Evolutionary conservation across 2,797 vertebrate species (phyloP), one percentile per base, ranked within the genome.

Genomic region (Sebastes iracundus): DNA sequence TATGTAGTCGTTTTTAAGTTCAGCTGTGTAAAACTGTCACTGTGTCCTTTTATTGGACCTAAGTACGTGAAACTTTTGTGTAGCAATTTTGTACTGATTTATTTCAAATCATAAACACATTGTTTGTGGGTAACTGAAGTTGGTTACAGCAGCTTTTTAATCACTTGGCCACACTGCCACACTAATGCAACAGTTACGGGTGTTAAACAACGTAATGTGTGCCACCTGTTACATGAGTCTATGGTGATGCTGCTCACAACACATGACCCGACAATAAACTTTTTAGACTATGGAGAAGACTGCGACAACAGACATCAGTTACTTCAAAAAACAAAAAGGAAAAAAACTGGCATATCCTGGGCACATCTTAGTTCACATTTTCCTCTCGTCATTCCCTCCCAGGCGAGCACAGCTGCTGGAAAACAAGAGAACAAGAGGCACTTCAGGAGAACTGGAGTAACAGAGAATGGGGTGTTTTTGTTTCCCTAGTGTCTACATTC

Each of bases 341-440:
- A 84, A 80, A 80, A 82, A 73, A 56, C 81, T 92, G 88, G 90
- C 89, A 90, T 75, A 83, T 91, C 75, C 80, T 78, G 79, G 87
- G 81, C 71, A 87, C 80, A 76, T 87, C 73, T 93, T 91, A 80
- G 78, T 86, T 93, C 90, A 94, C 75, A 90, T 90, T 95, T 94
- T 92, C 90, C 94, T 84, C 82, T 89, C 86, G 82, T 92, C 91
- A 93, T 90, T 89, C 80, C 71, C 87, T 90, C 88, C 77, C 83
- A 77, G 85, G 62, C 75, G 18, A 85, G 62, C 77, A 35, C 87
- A 92, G 84, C 88, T 90, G 90, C 84, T 85, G 72, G 82, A 87
- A 70, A 91, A 88, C 77, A 84, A 79, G 90, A 86, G 90, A 90
- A 89, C 80, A 84, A 85, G 90, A 89, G 89, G 85, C 80, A 59